Evolutionary conservation across 1,140 invertebrate species (phyloP), one percentile per base, ranked within the genome.

Genomic region (Diabrotica undecimpunctata): DNA sequence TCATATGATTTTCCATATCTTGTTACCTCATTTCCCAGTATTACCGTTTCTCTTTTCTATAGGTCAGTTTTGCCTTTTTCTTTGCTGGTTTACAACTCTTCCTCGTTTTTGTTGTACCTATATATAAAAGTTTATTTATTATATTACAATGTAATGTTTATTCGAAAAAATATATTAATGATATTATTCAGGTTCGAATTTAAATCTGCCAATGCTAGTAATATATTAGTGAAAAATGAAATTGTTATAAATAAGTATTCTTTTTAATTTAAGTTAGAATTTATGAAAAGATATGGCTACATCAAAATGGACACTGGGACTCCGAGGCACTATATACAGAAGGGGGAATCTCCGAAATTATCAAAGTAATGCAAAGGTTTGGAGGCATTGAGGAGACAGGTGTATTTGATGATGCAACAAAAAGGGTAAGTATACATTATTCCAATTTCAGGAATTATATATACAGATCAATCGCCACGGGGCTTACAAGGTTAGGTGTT

Each of bases 321-420:
- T 81, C 82, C 1, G 83, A 83, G 60, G 80, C 84, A 1, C 72
- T 86, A 14, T 88, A 85, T 77, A 83, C 83, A 8, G 77, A 84
- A 67, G 80, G 82, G 61, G 81, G 86, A 7, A 76, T 89, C 8
- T 72, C 80, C 2, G 81, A 84, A n/a, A 85, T 84, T 0, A 80
- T 90, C 9, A 83, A 81, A 71, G 82, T 81, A 61, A 79, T 90
- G 75, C 89, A 90, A 78, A 83, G 77, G 67, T 90, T 85, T 78
- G 88, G 87, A 13, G 85, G 80, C n/a, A 79, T 90, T 11, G 77
- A 82, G 10, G 79, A 84, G 72, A 89, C 88, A 2, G 89, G 89
- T 13, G 73, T 79, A 7, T 68, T 90, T 9, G 86, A 90, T 73
- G 77, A 80, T 39, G 80, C 77, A 9, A 91, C 89, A 3, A 75